phyloP scores from a whole-genome alignment of 2,113 vertebrate species.

The Gallinago paraguaiae region DNA sequence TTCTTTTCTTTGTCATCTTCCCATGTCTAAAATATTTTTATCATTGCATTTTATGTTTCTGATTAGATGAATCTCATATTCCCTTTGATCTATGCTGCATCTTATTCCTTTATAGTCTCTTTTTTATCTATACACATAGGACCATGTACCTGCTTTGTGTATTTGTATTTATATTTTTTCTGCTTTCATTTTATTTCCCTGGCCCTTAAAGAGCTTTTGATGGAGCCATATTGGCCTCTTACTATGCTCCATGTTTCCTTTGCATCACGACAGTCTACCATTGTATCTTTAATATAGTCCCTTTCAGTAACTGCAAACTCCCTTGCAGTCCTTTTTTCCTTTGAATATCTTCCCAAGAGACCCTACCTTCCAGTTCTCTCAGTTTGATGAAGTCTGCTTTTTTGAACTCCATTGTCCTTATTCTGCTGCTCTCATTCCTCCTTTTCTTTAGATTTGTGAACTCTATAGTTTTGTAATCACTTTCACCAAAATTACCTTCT shows the following conservation, averaged over 20 bases:
- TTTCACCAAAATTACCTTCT: constrained; percentile 20
- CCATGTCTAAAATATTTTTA: background rate
- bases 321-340: constrained; percentile 2
- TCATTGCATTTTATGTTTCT: background rate
- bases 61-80: background rate
- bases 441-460: constrained; percentile 27
- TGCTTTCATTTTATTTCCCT: background rate
- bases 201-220: background rate
- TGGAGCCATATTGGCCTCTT: background rate
- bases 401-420: constrained; percentile 24
- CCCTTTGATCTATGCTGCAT: background rate
- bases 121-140: background rate
- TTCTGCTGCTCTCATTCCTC: constrained; percentile 5
- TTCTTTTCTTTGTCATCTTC: background rate
- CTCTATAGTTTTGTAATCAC: constrained; percentile 20
- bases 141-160: background rate
- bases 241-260: background rate
- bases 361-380: constrained; percentile 15
- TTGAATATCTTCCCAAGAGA: constrained; percentile 38
- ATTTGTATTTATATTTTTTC: background rate
- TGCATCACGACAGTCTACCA: background rate
- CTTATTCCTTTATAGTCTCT: background rate
- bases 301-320: background rate
- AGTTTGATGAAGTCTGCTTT: constrained; percentile 24
- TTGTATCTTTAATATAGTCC: constrained; percentile 7